Percentiles rank a stretch among this genome's conserved stretches.
Evolutionary conservation across 2,888 invertebrate species (phyloP).

Genomic region (Dinocampus coccinellae): DNA sequence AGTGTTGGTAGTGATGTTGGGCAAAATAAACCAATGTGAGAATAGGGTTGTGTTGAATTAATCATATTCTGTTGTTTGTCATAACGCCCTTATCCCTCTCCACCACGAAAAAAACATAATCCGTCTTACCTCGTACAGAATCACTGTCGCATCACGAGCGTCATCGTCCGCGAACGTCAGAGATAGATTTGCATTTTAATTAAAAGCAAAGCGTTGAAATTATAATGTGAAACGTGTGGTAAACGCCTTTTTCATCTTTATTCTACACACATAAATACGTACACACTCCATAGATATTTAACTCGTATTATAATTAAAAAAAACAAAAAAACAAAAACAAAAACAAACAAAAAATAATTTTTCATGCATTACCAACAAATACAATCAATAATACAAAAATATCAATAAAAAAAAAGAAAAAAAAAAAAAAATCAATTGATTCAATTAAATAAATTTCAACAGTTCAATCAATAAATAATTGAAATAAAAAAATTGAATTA

Average conservation of each 20-base stretch:
- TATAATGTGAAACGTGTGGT: conserved; percentile 72
- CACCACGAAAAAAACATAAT: no score
- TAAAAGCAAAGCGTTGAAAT: conserved; percentile 75
- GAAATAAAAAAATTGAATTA: neutral
- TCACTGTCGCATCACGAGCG: conserved; percentile 51
- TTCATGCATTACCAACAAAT: neutral
- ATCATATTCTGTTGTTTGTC: conserved; percentile 70
- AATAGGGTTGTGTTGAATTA: conserved; percentile 68
- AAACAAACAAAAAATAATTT: no score
- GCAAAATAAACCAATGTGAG: conserved; percentile 27
- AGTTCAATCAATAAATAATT: no score
- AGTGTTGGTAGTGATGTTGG: neutral
- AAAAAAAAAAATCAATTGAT: no score
- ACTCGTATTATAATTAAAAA: conserved; percentile 13
- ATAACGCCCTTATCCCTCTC: conserved; percentile 55
- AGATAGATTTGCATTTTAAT: conserved; percentile 75
- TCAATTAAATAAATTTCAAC: no score
- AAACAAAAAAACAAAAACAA: no score
- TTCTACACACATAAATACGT: conserved; percentile 32
- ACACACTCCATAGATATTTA: conserved; percentile 15
- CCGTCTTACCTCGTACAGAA: conserved; percentile 68
- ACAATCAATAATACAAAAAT: no score
- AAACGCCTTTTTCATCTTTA: conserved; percentile 56
- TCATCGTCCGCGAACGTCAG: conserved; percentile 41
- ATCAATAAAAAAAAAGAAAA: no score